A percentile compares a stretch with the other conserved stretches of the same genome.
phyloP scores from a whole-genome alignment of 1,140 invertebrate genomes.

The Drosophila punjabiensis region DNA sequence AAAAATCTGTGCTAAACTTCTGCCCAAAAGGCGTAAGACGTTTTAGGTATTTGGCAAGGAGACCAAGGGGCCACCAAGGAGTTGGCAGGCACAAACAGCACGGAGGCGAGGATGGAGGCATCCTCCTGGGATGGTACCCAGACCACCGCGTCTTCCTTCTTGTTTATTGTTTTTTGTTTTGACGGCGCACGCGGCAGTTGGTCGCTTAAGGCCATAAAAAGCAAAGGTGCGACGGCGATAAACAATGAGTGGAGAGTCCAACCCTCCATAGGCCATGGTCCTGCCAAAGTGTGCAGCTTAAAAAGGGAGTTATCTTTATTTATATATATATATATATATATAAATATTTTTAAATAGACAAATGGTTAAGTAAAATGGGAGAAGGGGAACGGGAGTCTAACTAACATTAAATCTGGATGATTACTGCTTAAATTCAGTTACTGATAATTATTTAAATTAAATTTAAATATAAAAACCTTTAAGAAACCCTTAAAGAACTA shows the following conservation, averaged over 20 bases:
- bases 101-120: neutral
- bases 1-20: slow-evolving; percentile 69
- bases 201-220: slow-evolving; percentile 76
- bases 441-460: neutral
- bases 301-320: slow-evolving; percentile 60
- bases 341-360: slow-evolving; percentile 14
- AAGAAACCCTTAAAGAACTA: neutral
- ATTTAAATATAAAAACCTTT: neutral
- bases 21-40: slow-evolving; percentile 72
- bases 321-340: slow-evolving; percentile 52
- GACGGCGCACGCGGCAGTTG: slow-evolving; percentile 66
- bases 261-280: slow-evolving; percentile 25
- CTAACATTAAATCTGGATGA: neutral
- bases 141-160: slow-evolving; percentile 24
- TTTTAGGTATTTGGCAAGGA: slow-evolving; percentile 18
- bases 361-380: neutral
- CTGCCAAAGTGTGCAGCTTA: slow-evolving; percentile 54
- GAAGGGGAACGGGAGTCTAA: neutral
- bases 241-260: slow-evolving; percentile 53
- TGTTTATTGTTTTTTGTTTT: slow-evolving; percentile 73
- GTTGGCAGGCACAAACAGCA: neutral
- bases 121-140: neutral
- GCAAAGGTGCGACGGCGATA: slow-evolving; percentile 77
- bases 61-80: neutral
- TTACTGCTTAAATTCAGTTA: neutral